Evolutionary conservation across 2,113 vertebrate genomes (phyloP), one percentile per base, ranked within the genome.

Genomic region (Sebastes schlegelii): DNA sequence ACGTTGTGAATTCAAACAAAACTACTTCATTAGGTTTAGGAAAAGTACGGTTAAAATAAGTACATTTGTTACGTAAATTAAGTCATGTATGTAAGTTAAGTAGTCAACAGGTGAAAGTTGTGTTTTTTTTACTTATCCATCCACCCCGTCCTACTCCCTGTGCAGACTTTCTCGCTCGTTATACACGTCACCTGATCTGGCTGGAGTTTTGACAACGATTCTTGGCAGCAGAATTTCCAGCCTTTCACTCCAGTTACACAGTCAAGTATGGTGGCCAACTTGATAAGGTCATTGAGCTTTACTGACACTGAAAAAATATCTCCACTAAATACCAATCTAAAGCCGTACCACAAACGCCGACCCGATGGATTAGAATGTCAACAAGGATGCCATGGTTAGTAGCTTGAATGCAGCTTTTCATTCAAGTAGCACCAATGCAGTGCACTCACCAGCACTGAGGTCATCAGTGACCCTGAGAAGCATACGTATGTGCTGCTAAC

Each of bases 401-500:
- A 19, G 62, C 42, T 70, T 74, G 40, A 82, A 72, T 79, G 45
- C 66, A 72, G 78, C 64, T 74, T 62, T 52, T 34, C 69, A 63
- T 64, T 85, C 75, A 77, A 64, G 77, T 55, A 72, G 55, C 66
- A 73, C 71, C 72, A 75, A 85, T 83, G 79, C 46, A 43, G 69
- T 67, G 21, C 68, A 70, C 48, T 84, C 74, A 74, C 46, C 45
- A 80, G 57, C 21, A 49, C 3, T 55, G 71, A 58, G 67, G 63
- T 76, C 62, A 81, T 72, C 34, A 34, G 34, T 34, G 34, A 34
- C 34, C 79, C 49, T 48, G 40, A 57, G 42, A 80, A 48, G 52
- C 43, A 52, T 51, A 14, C 61, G 34, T 34, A 34, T 34, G 52
- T 46, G 58, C 57, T 55, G 54, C 34, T 45, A 68, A 81, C 8